Evolutionary conservation across 2,113 vertebrate species (phyloP), one percentile per base, ranked within the genome.

Genomic region (Carlito syrichta): DNA sequence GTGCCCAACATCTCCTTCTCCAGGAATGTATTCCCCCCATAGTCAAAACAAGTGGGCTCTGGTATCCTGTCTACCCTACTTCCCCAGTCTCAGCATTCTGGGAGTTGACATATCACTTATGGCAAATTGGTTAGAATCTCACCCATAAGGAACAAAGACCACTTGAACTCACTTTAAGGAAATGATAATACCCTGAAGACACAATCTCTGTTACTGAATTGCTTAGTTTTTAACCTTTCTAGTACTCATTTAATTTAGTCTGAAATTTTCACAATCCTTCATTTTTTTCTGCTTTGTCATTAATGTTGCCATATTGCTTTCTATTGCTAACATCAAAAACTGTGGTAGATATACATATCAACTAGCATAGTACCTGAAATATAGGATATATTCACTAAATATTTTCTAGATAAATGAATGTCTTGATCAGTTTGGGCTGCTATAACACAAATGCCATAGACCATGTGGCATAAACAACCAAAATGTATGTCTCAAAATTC

Each of bases 1-100:
- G 5, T n/a, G n/a, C 3, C 27, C 32, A 82, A 8, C 25, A 45
- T 60, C 12, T 71, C 13, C 48, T 52, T 73, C 52, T 50, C 58
- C 52, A 60, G 27, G 54, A 58, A 23, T 7, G 2, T 8, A 5
- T 11, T 86, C 25, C 23, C 6, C n/a, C 16, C 13, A 0, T 60
- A 8, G 8, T 66, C 32, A 25, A 35, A 82, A 62, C 7, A 9
- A n/a, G 1, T 7, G 8, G 45, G 14, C 5, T 4, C 50, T 54
- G 3, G 48, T 81, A 1, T 63, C 6, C 12, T 45, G 10, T n/a
- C 14, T 6, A 23, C 6, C 3, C 1, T 60, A 2, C 0, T 73
- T 0, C 4, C 22, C 1, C 11, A 5, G 8, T 16, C 50, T 43
- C 12, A 16, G 12, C 20, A 40, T 23, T 8, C 0, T 16, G 38